Conservation (phyloP, 2,113 vertebrate genomes). For the Promerops cafer region DNA sequence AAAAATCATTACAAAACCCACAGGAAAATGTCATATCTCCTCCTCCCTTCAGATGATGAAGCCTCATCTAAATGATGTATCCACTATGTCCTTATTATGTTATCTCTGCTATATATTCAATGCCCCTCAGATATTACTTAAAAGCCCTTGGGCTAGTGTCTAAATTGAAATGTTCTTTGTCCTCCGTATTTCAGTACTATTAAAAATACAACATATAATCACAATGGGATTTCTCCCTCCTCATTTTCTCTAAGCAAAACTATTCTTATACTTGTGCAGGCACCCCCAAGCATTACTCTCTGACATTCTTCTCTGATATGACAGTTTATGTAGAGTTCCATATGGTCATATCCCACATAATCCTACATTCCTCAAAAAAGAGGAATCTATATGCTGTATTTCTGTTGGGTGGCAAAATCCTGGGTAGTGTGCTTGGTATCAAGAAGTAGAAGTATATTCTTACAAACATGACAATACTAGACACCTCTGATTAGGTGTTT, state of each 20-base stretch:
- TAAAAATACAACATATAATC: neutral
- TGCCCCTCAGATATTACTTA: neutral
- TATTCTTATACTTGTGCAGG: neutral
- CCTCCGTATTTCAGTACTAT: neutral
- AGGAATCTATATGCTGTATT: neutral
- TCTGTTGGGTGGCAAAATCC: neutral
- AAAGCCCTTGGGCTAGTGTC: neutral
- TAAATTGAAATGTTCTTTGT: slow-evolving; percentile 30
- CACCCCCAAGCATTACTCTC: neutral
- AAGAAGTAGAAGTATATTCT: neutral
- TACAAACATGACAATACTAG: neutral
- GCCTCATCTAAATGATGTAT: neutral
- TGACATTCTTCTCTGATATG: neutral
- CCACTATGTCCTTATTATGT: neutral
- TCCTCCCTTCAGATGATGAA: neutral
- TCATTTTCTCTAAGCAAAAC: neutral
- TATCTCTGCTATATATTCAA: neutral
- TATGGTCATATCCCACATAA: neutral
- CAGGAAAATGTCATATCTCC: neutral
- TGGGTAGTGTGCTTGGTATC: neutral
- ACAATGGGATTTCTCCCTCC: neutral
- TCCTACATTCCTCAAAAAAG: neutral
- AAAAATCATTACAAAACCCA: neutral
- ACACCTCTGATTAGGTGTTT: neutral
- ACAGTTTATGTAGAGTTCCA: neutral